Percentiles rank a stretch among this genome's conserved stretches.
Evolutionary conservation across 2,888 invertebrate genomes (phyloP).

Genomic region (Podabrus alpinus): DNA sequence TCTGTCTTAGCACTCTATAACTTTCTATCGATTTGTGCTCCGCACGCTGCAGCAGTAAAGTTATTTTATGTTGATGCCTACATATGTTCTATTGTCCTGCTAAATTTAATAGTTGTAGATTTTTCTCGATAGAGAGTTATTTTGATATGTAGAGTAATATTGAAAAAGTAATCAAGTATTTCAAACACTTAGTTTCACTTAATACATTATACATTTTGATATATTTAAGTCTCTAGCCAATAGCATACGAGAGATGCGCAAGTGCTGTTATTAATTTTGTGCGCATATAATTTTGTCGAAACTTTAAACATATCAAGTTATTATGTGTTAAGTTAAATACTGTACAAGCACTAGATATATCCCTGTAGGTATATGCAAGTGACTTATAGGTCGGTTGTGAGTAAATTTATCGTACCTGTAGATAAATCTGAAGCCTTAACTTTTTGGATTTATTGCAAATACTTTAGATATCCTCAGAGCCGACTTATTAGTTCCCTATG

Average conservation of each 20-base stretch:
- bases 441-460: background rate
- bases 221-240: background rate
- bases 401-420: background rate
- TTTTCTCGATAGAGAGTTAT: conserved; percentile 30
- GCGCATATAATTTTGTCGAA: background rate
- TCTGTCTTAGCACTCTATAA: conserved; percentile 31
- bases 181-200: background rate
- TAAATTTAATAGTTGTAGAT: conserved; percentile 23
- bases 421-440: background rate
- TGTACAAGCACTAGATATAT: conserved; percentile 27
- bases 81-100: conserved; percentile 25
- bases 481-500: conserved; percentile 13
- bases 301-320: background rate
- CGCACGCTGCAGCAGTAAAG: conserved; percentile 27
- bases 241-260: background rate
- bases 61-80: conserved; percentile 22
- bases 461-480: background rate
- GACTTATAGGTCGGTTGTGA: background rate
- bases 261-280: background rate
- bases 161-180: conserved; percentile 5
- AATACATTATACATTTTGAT: background rate
- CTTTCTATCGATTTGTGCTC: conserved; percentile 30
- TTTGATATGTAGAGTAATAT: conserved; percentile 18
- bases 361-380: conserved; percentile 28
- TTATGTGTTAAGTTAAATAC: conserved; percentile 19